phyloP scores from a whole-genome alignment of 2,113 vertebrate genomes.

The Seriola quinqueradiata region DNA sequence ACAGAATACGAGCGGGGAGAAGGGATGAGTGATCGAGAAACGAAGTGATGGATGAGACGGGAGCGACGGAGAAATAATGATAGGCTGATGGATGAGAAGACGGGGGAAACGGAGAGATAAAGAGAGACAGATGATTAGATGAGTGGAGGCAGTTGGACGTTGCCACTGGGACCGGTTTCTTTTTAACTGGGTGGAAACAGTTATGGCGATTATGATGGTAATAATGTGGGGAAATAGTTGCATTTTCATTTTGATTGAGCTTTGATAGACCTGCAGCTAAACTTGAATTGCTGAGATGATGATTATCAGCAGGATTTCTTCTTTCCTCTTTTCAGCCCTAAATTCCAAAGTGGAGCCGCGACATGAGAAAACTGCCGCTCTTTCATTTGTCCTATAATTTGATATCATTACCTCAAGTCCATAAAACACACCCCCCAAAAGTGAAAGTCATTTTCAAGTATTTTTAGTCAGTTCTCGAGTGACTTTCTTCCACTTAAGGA shows the following conservation, averaged over 20 bases:
- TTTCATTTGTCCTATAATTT: conserved; percentile 3
- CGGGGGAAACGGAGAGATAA: conserved; percentile 68
- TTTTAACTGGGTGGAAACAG: conserved; percentile 37
- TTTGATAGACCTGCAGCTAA: conserved; percentile 3
- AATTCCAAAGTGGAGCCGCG: conserved; percentile 11
- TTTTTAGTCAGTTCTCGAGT: conserved; percentile 19
- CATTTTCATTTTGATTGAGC: conserved; percentile 33
- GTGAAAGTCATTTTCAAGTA: conserved; percentile 3
- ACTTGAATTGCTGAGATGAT: conserved; percentile 10
- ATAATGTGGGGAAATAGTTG: conserved; percentile 24
- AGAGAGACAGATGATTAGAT: conserved; percentile 71
- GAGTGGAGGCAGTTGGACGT: conserved; percentile 63
- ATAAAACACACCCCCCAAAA: conserved; percentile 3
- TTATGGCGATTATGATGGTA: conserved; percentile 46
- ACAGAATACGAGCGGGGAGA: conserved; percentile 47
- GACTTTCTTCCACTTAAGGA: not conserved
- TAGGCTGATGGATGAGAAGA: conserved; percentile 76
- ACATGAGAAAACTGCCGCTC: not conserved
- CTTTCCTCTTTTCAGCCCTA: not conserved
- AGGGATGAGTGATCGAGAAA: conserved; percentile 68
- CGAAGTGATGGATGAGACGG: conserved; percentile 76
- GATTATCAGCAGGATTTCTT: not conserved
- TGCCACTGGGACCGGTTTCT: conserved; percentile 46
- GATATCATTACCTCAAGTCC: conserved; percentile 2
- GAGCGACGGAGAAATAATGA: conserved; percentile 68